Evolutionary conservation across 2,113 vertebrate genomes (phyloP).

Genomic region (Carollia perspicillata): DNA sequence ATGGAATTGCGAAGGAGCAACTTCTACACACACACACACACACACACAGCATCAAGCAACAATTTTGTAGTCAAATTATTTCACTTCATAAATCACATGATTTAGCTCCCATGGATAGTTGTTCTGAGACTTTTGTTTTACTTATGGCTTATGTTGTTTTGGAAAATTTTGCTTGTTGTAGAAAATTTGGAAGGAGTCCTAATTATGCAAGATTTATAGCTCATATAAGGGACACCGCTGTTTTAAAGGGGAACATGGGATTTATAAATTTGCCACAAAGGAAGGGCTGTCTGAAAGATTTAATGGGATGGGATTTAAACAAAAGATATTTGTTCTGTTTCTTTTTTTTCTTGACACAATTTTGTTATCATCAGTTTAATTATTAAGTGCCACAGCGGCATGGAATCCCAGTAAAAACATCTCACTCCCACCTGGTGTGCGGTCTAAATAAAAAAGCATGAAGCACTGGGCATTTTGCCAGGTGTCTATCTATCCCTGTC

Average conservation of each 20-base stretch:
- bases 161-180: conserved; percentile 80
- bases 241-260: conserved; percentile 80
- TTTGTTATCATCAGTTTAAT: conserved; percentile 82
- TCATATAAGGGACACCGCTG: conserved; percentile 79
- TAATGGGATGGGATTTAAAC: conserved; percentile 75
- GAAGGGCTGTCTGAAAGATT: conserved; percentile 81
- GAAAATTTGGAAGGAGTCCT: conserved; percentile 81
- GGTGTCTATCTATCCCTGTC: not conserved
- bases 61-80: conserved; percentile 37
- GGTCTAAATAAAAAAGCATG: conserved; percentile 10
- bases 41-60: not conserved
- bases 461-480: not conserved
- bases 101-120: conserved; percentile 73
- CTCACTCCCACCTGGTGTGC: conserved; percentile 62
- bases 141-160: conserved; percentile 71
- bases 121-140: conserved; percentile 64
- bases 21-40: not conserved
- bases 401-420: conserved; percentile 60
- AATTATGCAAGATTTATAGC: conserved; percentile 84
- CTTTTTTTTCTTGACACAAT: conserved; percentile 73
- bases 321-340: conserved; percentile 73
- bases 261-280: conserved; percentile 83
- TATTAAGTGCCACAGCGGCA: conserved; percentile 76
- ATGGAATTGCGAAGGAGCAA: not conserved
- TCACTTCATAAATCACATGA: conserved; percentile 60